Conservation (phyloP, 2,113 vertebrate species). For the Triplophysa tibetana region DNA sequence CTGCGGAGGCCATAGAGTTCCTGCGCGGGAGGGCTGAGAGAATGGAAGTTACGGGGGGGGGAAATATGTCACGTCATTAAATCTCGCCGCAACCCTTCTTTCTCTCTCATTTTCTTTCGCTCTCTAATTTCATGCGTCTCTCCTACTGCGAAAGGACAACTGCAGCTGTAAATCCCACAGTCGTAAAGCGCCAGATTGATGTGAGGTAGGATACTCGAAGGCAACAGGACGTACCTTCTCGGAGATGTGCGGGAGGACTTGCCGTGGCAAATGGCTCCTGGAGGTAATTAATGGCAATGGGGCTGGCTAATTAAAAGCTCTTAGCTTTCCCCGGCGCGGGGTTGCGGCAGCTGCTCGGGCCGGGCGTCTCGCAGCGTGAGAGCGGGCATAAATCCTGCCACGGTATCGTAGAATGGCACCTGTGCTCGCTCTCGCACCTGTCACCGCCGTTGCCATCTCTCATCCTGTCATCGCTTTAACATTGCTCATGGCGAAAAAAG, state of each 20-base stretch:
- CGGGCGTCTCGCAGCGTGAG: slow-evolving; percentile 72
- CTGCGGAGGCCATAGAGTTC: slow-evolving; percentile 2
- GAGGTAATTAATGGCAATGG: slow-evolving; percentile 88
- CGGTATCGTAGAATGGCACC: slow-evolving; percentile 84
- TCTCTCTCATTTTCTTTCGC: slow-evolving; percentile 29
- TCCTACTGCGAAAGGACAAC: slow-evolving; percentile 33
- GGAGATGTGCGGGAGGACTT: slow-evolving; percentile 68
- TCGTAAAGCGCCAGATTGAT: slow-evolving; percentile 63
- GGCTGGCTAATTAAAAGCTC: slow-evolving; percentile 95
- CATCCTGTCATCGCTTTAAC: slow-evolving; percentile 91
- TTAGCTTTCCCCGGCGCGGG: slow-evolving; percentile 88
- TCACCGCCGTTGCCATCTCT: slow-evolving; percentile 81
- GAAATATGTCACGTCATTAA: slow-evolving; percentile 46
- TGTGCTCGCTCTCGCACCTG: slow-evolving; percentile 85
- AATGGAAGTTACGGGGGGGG: slow-evolving; percentile 15
- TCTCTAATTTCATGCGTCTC: slow-evolving; percentile 21
- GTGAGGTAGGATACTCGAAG: slow-evolving; percentile 51
- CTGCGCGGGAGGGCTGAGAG: not conserved
- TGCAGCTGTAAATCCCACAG: slow-evolving; percentile 55
- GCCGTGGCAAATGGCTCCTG: slow-evolving; percentile 64
- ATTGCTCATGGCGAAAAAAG: slow-evolving; percentile 72
- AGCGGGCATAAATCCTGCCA: slow-evolving; percentile 88
- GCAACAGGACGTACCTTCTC: slow-evolving; percentile 62
- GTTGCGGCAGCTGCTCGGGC: slow-evolving; percentile 85
- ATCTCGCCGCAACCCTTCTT: slow-evolving; percentile 22